A percentile compares a stretch with the other conserved stretches of the same genome.
Evolutionary conservation across 2,888 invertebrate genomes (phyloP).

Genomic region (Catotricha subobsoleta): DNA sequence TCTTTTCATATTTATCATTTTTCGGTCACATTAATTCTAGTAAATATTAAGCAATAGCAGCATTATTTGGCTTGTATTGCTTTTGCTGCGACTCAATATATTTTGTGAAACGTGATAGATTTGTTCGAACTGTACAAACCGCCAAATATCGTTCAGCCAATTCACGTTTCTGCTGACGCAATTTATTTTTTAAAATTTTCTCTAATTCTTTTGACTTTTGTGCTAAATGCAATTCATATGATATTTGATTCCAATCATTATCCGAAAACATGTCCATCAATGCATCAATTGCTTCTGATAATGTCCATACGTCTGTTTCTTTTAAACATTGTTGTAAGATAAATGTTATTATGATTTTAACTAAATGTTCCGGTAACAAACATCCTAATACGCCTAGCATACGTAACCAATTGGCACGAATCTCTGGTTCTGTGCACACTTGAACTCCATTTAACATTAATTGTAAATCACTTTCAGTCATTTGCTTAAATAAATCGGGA

Average conservation of each 20-base stretch:
- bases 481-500: slow-evolving; percentile 33
- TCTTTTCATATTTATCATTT: too few relatives aligned
- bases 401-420: slow-evolving; percentile 38
- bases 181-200: slow-evolving; percentile 47
- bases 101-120: slow-evolving; percentile 51
- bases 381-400: slow-evolving; percentile 40
- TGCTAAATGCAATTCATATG: slow-evolving; percentile 42
- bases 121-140: slow-evolving; percentile 49
- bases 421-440: slow-evolving; percentile 35
- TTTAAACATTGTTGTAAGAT: slow-evolving; percentile 36
- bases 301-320: slow-evolving; percentile 50
- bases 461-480: slow-evolving; percentile 39
- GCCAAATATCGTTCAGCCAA: slow-evolving; percentile 49
- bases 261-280: slow-evolving; percentile 61
- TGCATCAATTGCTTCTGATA: slow-evolving; percentile 56
- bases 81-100: slow-evolving; percentile 29
- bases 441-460: slow-evolving; percentile 35
- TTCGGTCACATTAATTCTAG: too few relatives aligned
- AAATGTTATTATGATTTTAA: slow-evolving; percentile 35
- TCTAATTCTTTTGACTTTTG: slow-evolving; percentile 39
- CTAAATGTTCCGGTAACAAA: slow-evolving; percentile 24
- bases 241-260: slow-evolving; percentile 49
- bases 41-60: too few relatives aligned
- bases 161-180: slow-evolving; percentile 42
- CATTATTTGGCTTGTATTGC: neutral